Percentiles rank a stretch among this genome's conserved stretches.
Evolutionary conservation across 2,797 vertebrate species (phyloP).

Genomic region (Lacerta agilis): DNA sequence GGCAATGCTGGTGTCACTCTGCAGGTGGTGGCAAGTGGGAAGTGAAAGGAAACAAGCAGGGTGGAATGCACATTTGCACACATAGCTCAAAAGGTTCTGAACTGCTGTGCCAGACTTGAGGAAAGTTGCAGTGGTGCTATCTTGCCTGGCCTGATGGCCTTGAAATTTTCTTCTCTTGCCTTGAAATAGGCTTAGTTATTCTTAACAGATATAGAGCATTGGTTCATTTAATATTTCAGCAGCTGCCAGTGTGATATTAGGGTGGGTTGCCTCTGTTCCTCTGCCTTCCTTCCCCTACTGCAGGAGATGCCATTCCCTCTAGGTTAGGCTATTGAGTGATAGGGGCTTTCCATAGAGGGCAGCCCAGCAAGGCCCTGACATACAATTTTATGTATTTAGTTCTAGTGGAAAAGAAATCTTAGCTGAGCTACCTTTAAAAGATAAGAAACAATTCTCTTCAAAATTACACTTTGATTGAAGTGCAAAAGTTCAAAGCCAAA

Average conservation of each 20-base stretch:
- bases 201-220: too few relatives aligned
- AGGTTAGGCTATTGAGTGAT: neutral
- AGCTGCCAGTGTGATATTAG: neutral
- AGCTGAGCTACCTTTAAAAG: constrained; percentile 59
- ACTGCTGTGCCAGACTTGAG: too few relatives aligned
- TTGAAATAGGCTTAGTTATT: too few relatives aligned
- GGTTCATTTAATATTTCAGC: neutral
- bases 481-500: constrained; percentile 70
- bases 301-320: neutral
- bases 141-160: too few relatives aligned
- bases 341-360: neutral
- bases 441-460: constrained; percentile 65
- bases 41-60: too few relatives aligned
- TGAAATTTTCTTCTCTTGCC: too few relatives aligned
- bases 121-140: too few relatives aligned
- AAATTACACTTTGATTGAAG: constrained; percentile 73
- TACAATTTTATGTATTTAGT: constrained; percentile 40
- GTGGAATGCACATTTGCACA: too few relatives aligned
- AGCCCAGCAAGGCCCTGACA: constrained; percentile 50
- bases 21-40: too few relatives aligned
- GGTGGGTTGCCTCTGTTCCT: neutral
- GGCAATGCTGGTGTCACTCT: too few relatives aligned
- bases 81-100: too few relatives aligned
- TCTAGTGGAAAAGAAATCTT: constrained; percentile 43
- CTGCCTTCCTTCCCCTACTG: neutral